A percentile compares a stretch with the other conserved stretches of the same genome.
These are phyloP conservation scores for Diarsia brunnea DNA, from an alignment of 2,888 invertebrate species.

Conservation along the genomic window DNA sequence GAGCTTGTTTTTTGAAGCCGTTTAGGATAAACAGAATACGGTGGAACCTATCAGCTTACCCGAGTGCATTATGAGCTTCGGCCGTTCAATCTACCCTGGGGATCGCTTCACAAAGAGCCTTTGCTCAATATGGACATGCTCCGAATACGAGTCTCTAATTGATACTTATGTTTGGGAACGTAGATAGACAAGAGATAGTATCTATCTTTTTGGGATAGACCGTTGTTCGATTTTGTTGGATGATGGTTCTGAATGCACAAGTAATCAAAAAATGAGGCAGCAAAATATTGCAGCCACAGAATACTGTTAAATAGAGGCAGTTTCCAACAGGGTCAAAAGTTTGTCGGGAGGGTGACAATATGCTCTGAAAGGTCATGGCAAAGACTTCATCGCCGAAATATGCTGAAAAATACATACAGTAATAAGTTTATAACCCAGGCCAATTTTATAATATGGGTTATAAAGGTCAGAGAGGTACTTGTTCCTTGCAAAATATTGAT, in stretches of 20 bases:
- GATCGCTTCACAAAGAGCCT: conserved; percentile 41
- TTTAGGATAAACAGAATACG: conserved; percentile 54
- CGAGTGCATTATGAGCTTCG: conserved; percentile 43
- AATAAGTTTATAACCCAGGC: not conserved
- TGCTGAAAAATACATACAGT: not conserved
- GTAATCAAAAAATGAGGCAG: not conserved
- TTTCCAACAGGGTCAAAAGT: not conserved
- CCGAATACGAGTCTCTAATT: conserved; percentile 48
- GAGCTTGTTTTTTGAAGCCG: conserved; percentile 45
- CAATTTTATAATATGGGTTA: not conserved
- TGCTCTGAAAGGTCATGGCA: not conserved
- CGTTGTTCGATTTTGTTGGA: not conserved
- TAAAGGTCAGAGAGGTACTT: not conserved
- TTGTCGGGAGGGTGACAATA: not conserved
- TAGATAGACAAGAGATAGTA: not conserved
- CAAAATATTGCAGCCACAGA: not conserved
- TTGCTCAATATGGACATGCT: conserved; percentile 25
- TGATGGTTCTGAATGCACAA: not conserved
- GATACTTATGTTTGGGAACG: conserved; percentile 22
- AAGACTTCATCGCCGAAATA: not conserved
- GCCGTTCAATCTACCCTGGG: conserved; percentile 39
- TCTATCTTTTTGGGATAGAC: not conserved
- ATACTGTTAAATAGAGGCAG: not conserved
- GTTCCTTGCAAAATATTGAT: not conserved
- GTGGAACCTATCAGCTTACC: conserved; percentile 48